Base-by-base conservation (phyloP, 2,797 vertebrate species). In the Hydrophis major region DNA sequence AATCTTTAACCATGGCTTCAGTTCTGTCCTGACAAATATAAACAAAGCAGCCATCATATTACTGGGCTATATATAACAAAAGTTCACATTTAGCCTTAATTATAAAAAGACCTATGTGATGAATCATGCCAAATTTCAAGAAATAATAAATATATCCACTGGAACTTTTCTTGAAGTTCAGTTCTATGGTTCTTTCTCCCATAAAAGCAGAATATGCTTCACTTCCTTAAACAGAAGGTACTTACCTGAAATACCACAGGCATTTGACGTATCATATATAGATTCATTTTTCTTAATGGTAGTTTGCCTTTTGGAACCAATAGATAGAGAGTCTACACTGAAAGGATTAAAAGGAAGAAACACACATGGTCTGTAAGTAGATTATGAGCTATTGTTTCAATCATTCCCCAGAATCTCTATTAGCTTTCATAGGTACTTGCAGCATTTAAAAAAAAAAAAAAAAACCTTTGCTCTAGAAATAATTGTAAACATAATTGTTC, bases 221-320 rank as follows among this genome's bases (percentile, higher is more conserved):
- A 27, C 5, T 1, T 22, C 27, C 27, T 50, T 50, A 18, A n/a
- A 47, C 55, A 56, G 42, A 59, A 11, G 2, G 0, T 60, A 4
- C 93, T 93, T 95, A 99, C 99, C 99, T 47, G 99, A 98, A 93
- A 98, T 98, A 56, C 98, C 98, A 0, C 98, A 98, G 90, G 98
- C 93, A 91, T 96, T 98, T 94, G 97, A 93, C 2, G 96, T 87
- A 47, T 98, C 98, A 0, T 97, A 97, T 20, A 97, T 96, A 1
- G 96, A 87, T 57, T 98, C 97, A 0, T 87, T 97, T 1, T 2
- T 42, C 2, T 97, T 94, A 28, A 99, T 96, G 16, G 95, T 97
- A 14, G 94, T 89, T 93, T 91, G 93, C 0, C 97, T 88, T 63
- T 91, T 93, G 3, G 94, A 60, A 59, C 94, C 90, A 6, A 1